phyloP scores from a whole-genome alignment of 2,797 vertebrate species.

The Ambastaia sidthimunki region DNA sequence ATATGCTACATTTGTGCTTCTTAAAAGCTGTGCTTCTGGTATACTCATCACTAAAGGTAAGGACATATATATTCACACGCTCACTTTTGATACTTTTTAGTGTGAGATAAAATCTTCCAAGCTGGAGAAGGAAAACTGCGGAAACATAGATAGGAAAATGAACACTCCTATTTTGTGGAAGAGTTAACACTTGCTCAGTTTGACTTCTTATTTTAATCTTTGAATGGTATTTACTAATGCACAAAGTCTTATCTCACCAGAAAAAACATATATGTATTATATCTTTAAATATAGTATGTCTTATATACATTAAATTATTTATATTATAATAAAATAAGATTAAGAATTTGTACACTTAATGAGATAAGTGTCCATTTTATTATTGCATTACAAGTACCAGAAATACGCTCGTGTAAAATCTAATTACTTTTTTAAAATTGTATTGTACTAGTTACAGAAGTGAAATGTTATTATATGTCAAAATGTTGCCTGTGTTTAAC shows the following conservation, averaged over 20 bases:
- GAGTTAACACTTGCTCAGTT: neutral
- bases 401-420: no score
- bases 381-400: no score
- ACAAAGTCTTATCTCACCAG: neutral
- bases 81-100: neutral
- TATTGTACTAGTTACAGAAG: no score
- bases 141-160: neutral
- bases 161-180: neutral
- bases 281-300: neutral
- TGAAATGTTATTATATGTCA: neutral
- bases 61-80: neutral
- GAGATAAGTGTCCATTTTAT: no score
- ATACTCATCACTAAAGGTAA: slow-evolving; percentile 52
- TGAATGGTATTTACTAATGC: neutral
- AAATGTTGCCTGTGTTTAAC: neutral
- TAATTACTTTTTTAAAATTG: no score
- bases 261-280: neutral
- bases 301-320: neutral
- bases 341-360: neutral
- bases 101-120: neutral
- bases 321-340: neutral
- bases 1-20: slow-evolving; percentile 38
- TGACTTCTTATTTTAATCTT: neutral
- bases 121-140: neutral
- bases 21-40: slow-evolving; percentile 34